These are phyloP conservation scores for Pilophorus perplexus DNA, from an alignment of 2,888 invertebrate genomes.

Conservation along the genomic window DNA sequence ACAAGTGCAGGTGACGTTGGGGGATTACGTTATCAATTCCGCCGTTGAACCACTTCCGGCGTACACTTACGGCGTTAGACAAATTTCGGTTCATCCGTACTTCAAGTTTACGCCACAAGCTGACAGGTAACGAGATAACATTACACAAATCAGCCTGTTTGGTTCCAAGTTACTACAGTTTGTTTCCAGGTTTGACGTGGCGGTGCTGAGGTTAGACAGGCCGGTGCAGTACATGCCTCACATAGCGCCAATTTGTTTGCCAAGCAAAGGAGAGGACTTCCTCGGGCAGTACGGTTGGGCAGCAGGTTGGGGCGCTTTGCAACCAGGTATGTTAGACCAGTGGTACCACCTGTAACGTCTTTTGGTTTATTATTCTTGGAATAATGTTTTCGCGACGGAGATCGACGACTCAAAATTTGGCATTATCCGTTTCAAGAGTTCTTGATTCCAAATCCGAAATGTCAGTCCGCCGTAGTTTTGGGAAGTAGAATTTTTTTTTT, in stretches of 20 bases:
- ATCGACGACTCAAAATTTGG: too few relatives aligned
- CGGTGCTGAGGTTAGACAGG: slow-evolving; percentile 80
- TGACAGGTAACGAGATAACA: slow-evolving; percentile 50
- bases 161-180: not conserved
- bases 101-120: slow-evolving; percentile 83
- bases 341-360: too few relatives aligned
- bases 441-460: too few relatives aligned
- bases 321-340: slow-evolving; percentile 62
- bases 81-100: slow-evolving; percentile 86
- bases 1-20: slow-evolving; percentile 86
- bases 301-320: slow-evolving; percentile 88
- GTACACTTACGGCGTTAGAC: slow-evolving; percentile 86
- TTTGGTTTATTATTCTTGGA: too few relatives aligned
- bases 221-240: slow-evolving; percentile 89
- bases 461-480: too few relatives aligned
- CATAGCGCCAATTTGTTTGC: slow-evolving; percentile 87
- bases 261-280: slow-evolving; percentile 85
- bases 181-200: slow-evolving; percentile 77
- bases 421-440: too few relatives aligned
- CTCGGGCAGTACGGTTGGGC: slow-evolving; percentile 89
- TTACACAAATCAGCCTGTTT: not conserved
- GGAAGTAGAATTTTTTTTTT: too few relatives aligned
- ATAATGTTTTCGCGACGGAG: too few relatives aligned
- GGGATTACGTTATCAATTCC: slow-evolving; percentile 92
- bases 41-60: slow-evolving; percentile 88